Percentiles rank a stretch among this genome's conserved stretches.
Conservation (phyloP, 1,140 invertebrate genomes). For the Hyles vespertilio region DNA sequence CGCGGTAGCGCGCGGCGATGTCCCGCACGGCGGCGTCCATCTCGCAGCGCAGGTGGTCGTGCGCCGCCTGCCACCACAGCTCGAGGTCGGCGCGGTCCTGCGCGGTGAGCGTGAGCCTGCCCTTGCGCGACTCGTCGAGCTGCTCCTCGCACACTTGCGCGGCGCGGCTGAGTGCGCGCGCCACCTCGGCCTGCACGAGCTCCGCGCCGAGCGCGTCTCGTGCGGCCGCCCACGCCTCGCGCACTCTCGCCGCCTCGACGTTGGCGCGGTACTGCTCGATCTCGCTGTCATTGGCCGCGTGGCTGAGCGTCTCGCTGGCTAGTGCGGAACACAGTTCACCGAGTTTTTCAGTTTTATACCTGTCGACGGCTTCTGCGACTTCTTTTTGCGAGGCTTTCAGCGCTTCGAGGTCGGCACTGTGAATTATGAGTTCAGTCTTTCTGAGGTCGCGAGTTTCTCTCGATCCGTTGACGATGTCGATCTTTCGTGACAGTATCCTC, state of each 20-base stretch:
- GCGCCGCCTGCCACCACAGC: slow-evolving; percentile 82
- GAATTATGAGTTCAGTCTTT: slow-evolving; percentile 52
- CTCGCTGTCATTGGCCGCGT: slow-evolving; percentile 59
- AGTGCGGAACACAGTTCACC: slow-evolving; percentile 80
- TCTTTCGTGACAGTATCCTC: slow-evolving; percentile 79
- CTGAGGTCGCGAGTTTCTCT: slow-evolving; percentile 36
- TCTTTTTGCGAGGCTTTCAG: slow-evolving; percentile 78
- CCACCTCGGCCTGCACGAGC: slow-evolving; percentile 83
- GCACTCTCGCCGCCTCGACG: slow-evolving; percentile 68
- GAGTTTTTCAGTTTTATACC: slow-evolving; percentile 82
- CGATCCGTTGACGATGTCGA: slow-evolving; percentile 62
- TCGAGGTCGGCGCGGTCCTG: slow-evolving; percentile 80
- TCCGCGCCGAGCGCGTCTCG: slow-evolving; percentile 83
- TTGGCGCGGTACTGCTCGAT: slow-evolving; percentile 53
- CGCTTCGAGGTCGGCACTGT: slow-evolving; percentile 75
- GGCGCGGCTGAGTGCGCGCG: slow-evolving; percentile 81
- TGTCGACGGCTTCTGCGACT: slow-evolving; percentile 77
- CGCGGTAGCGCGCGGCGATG: slow-evolving; percentile 80
- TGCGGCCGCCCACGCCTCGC: slow-evolving; percentile 81
- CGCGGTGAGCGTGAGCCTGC: slow-evolving; percentile 77
- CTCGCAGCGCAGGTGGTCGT: slow-evolving; percentile 80
- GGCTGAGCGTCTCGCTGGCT: slow-evolving; percentile 79
- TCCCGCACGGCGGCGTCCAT: slow-evolving; percentile 82
- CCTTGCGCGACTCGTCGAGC: slow-evolving; percentile 62
- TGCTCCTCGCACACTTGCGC: slow-evolving; percentile 80